Percentiles rank a stretch among this genome's conserved stretches.
Evolutionary conservation across 2,113 vertebrate species (phyloP).

Genomic region (Ploceus nigricollis): DNA sequence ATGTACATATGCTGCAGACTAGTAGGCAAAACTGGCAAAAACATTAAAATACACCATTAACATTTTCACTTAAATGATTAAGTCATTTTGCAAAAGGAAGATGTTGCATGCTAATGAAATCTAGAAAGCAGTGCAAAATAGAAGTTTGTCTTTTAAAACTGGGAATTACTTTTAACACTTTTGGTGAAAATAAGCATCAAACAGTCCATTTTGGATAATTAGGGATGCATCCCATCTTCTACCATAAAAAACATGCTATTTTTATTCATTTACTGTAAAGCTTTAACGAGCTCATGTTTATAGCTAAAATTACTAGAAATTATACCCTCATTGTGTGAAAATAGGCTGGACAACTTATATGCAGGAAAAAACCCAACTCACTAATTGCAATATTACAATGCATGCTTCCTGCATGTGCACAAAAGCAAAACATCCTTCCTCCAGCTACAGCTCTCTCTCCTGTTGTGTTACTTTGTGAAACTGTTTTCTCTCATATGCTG

Average conservation of each 20-base stretch:
- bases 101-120: background rate
- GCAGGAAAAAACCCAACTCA: background rate
- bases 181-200: background rate
- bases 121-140: background rate
- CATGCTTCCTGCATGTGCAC: background rate
- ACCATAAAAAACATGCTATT: background rate
- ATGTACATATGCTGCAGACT: constrained; percentile 93
- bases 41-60: constrained; percentile 27
- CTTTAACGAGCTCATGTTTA: background rate
- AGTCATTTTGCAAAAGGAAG: background rate
- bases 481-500: background rate
- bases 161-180: background rate
- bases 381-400: background rate
- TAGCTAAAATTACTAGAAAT: background rate
- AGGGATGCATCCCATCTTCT: background rate
- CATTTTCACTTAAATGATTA: background rate
- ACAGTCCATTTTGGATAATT: background rate
- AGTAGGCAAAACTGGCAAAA: constrained; percentile 91
- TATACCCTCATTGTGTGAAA: background rate
- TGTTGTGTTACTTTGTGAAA: background rate
- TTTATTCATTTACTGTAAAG: background rate
- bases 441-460: background rate
- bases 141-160: background rate
- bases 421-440: background rate
- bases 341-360: background rate